Conservation (phyloP, 2,797 vertebrate species). For the Bryconaethiops microstoma region DNA sequence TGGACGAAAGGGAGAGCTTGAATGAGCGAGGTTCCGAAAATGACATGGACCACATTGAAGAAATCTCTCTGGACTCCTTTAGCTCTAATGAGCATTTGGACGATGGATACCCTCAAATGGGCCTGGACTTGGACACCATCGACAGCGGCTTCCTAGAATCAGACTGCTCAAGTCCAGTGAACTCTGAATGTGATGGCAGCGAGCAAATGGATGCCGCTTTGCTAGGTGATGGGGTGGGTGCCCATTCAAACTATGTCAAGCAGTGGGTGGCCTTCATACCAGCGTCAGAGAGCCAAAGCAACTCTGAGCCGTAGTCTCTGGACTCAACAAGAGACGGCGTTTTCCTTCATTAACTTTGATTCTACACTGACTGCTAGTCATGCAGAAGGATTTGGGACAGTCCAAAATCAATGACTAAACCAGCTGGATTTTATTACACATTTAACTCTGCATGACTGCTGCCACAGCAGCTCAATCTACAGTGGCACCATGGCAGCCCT, state of each 20-base stretch:
- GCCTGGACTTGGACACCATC: conserved; percentile 90
- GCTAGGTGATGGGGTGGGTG: conserved; percentile 56
- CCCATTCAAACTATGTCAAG: conserved; percentile 77
- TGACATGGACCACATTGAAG: conserved; percentile 72
- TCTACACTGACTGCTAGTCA: background rate
- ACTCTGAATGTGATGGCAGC: conserved; percentile 60
- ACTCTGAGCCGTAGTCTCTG: conserved; percentile 32
- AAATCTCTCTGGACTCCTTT: conserved; percentile 75
- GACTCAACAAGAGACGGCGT: conserved; percentile 21
- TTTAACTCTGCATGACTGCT: background rate
- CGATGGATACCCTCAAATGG: conserved; percentile 80
- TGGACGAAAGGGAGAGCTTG: conserved; percentile 10
- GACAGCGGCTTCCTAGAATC: conserved; percentile 90
- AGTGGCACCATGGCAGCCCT: background rate
- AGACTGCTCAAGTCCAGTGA: conserved; percentile 77
- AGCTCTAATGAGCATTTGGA: conserved; percentile 73
- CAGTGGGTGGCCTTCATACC: conserved; percentile 75
- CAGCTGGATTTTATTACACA: background rate
- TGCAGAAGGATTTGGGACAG: background rate
- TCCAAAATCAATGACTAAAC: background rate
- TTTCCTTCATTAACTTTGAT: background rate
- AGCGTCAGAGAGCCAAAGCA: conserved; percentile 51
- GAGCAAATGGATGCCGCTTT: conserved; percentile 58
- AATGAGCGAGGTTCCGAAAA: conserved; percentile 66
- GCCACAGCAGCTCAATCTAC: background rate